Evolutionary conservation across 2,113 vertebrate species (phyloP).

Genomic region (Sterna hirundo): DNA sequence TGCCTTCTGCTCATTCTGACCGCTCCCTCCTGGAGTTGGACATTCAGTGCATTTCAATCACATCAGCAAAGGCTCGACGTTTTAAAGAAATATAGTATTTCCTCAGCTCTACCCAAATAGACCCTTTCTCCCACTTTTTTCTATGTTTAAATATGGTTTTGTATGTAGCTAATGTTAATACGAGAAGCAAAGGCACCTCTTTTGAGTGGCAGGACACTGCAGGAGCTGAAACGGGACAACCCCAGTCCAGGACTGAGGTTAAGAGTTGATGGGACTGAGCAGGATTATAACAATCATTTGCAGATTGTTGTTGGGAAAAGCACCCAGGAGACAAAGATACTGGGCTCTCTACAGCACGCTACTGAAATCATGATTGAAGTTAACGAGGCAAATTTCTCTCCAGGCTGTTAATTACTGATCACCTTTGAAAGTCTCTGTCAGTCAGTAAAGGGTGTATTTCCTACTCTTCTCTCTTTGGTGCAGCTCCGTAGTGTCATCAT

Average conservation of each 20-base stretch:
- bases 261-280: not conserved
- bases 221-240: not conserved
- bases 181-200: not conserved
- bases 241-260: not conserved
- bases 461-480: not conserved
- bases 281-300: not conserved
- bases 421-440: not conserved
- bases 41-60: not conserved
- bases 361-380: not conserved
- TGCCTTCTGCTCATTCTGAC: not conserved
- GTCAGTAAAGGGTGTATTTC: not conserved
- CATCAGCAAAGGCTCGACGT: not conserved
- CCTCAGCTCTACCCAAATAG: not conserved
- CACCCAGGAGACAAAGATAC: not conserved
- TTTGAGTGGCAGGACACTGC: not conserved
- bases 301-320: not conserved
- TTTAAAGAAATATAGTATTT: not conserved
- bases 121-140: not conserved
- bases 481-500: not conserved
- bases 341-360: not conserved
- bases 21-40: not conserved
- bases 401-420: slow-evolving; percentile 9
- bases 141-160: not conserved
- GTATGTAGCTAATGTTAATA: not conserved
- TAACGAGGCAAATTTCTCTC: not conserved